Evolutionary conservation across 2,113 vertebrate genomes (phyloP).

Genomic region (Cariama cristata): DNA sequence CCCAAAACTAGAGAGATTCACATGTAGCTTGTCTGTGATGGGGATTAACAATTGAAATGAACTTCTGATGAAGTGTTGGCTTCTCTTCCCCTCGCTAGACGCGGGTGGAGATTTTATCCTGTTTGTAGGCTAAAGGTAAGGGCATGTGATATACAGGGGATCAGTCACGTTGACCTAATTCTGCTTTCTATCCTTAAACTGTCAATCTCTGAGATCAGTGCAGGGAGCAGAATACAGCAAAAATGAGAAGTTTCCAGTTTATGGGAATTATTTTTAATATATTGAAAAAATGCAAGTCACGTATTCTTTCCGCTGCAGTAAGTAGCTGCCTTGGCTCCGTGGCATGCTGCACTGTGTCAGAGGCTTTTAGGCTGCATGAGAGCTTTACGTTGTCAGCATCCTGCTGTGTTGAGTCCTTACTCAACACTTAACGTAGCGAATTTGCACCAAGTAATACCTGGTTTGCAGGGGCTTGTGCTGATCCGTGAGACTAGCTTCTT

Average conservation of each 20-base stretch:
- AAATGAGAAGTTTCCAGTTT: background rate
- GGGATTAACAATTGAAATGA: background rate
- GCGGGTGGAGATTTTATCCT: background rate
- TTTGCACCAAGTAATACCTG: background rate
- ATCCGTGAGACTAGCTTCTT: background rate
- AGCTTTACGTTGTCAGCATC: background rate
- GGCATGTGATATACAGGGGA: background rate
- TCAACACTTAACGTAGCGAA: background rate
- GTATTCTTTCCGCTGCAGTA: background rate
- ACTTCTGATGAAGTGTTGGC: background rate
- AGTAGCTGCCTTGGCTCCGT: background rate
- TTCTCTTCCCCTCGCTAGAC: background rate
- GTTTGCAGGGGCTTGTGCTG: background rate
- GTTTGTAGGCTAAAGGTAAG: background rate
- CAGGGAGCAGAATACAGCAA: background rate
- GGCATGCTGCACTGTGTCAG: background rate
- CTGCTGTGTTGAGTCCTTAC: background rate
- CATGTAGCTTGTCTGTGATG: background rate
- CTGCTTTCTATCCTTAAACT: background rate
- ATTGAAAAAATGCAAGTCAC: background rate
- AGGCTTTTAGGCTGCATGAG: background rate
- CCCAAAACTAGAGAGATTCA: background rate
- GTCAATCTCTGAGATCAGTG: background rate
- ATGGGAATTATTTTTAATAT: background rate
- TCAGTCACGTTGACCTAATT: background rate